Percentiles rank a stretch among this genome's conserved stretches.
These are phyloP conservation scores for Eunapius fragilis DNA, from an alignment of 37 sponge, comb jelly and placozoan species.

Conservation along the genomic window DNA sequence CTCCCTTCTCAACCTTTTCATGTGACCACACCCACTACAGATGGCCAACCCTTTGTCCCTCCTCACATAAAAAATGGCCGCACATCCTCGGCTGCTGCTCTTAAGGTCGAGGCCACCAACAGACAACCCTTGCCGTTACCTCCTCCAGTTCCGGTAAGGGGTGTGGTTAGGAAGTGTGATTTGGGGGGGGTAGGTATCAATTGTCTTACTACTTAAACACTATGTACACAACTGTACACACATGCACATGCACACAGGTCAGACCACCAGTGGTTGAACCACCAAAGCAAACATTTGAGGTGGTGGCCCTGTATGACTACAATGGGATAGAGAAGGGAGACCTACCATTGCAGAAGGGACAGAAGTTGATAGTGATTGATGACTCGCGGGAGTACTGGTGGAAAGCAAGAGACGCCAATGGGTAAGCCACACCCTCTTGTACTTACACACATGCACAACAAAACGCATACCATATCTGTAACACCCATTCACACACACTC, in stretches of 20 bases:
- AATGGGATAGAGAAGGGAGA: conserved; percentile 68
- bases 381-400: conserved; percentile 78
- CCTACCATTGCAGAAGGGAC: conserved; percentile 73
- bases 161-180: not conserved
- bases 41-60: not conserved
- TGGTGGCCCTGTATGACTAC: conserved; percentile 80
- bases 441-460: too few relatives aligned
- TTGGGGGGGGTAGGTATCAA: too few relatives aligned
- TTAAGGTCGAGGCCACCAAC: not conserved
- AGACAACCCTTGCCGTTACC: not conserved
- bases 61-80: not conserved
- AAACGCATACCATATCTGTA: too few relatives aligned
- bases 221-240: not conserved
- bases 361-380: conserved; percentile 65
- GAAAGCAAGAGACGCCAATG: conserved; percentile 65
- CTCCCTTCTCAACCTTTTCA: not conserved
- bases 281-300: conserved; percentile 62
- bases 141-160: conserved; percentile 6
- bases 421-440: conserved; percentile 25
- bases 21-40: not conserved
- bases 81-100: not conserved
- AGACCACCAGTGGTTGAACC: conserved; percentile 15
- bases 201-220: conserved; percentile 5
- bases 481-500: too few relatives aligned
- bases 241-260: conserved; percentile 12